phyloP scores from a whole-genome alignment of 2,797 vertebrate genomes.

The Nasua narica region DNA sequence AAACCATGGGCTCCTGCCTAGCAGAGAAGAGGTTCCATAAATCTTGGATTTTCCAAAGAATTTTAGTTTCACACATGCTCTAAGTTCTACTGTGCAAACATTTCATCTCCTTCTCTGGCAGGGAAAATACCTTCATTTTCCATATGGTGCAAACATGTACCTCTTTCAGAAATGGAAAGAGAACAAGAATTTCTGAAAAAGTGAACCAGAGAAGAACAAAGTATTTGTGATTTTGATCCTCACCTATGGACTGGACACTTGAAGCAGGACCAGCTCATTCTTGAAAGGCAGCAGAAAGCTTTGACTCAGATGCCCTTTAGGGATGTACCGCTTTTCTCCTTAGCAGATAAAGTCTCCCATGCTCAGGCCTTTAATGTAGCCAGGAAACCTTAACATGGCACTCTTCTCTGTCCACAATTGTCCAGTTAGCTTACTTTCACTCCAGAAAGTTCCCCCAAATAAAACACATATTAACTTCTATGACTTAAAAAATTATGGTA shows the following conservation, averaged over 20 bases:
- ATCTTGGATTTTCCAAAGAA: background rate
- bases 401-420: background rate
- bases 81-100: background rate
- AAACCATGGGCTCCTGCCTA: background rate
- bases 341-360: background rate
- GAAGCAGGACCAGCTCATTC: constrained; percentile 10
- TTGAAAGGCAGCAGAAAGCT: background rate
- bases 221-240: background rate
- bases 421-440: background rate
- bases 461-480: background rate
- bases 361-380: background rate
- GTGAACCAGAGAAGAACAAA: constrained; percentile 6
- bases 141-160: background rate
- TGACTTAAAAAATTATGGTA: background rate
- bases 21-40: background rate
- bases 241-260: background rate
- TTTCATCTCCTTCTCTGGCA: constrained; percentile 55
- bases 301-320: background rate
- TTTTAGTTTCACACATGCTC: background rate
- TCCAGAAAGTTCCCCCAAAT: background rate
- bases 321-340: background rate
- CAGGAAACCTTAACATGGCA: background rate
- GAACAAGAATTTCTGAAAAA: constrained; percentile 49
- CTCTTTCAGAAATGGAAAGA: background rate
- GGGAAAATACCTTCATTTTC: constrained; percentile 54